Percentiles rank a stretch among this genome's conserved stretches.
phyloP scores from a whole-genome alignment of 2,797 vertebrate genomes.

The Falco concolor region DNA sequence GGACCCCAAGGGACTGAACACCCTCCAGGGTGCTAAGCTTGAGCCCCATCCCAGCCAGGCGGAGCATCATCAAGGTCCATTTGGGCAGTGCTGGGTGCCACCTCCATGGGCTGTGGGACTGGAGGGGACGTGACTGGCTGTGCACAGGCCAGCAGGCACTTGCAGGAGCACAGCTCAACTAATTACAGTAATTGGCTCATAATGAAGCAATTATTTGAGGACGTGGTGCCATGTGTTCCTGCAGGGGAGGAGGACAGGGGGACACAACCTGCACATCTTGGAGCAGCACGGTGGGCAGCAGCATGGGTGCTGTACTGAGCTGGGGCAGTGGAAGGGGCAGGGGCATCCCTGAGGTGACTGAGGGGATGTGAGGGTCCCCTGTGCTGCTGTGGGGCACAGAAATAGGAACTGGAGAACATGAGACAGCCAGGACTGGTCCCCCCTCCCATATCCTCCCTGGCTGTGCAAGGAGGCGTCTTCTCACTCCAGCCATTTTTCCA shows the following conservation, averaged over 20 bases:
- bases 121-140: fast-evolving
- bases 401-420: not conserved
- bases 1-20: not conserved
- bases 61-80: not conserved
- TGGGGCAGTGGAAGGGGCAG: not conserved
- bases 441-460: not conserved
- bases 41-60: fast-evolving
- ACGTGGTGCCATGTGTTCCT: not conserved
- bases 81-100: fast-evolving
- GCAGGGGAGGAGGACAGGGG: not conserved
- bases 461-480: not conserved
- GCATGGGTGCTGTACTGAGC: fast-evolving
- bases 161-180: not conserved
- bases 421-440: not conserved
- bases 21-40: not conserved
- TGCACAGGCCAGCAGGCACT: not conserved
- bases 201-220: constrained; percentile 72
- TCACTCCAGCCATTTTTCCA: not conserved
- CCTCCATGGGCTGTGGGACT: fast-evolving
- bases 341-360: not conserved
- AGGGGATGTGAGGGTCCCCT: fast-evolving
- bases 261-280: fast-evolving
- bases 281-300: fast-evolving
- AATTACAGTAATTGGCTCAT: constrained; percentile 69
- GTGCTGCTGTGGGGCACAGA: not conserved